Evolutionary conservation across 2,888 invertebrate species (phyloP).

Genomic region (Pediacus dermestoides): DNA sequence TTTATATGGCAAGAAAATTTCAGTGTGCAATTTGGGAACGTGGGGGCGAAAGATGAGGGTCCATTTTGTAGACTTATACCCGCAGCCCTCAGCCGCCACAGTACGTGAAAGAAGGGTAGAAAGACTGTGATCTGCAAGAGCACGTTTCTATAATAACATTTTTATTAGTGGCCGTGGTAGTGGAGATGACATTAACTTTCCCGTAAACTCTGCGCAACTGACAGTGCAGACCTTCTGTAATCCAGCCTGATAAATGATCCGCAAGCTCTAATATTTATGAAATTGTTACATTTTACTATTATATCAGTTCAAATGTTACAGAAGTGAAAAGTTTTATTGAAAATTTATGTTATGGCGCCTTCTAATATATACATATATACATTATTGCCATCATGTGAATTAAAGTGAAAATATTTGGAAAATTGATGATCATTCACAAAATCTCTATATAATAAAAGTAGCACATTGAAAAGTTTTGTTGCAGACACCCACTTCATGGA

Average conservation of each 20-base stretch:
- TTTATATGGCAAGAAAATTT: constrained; percentile 19
- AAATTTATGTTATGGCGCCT: too few species aligned
- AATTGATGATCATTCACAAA: too few species aligned
- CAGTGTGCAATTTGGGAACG: constrained; percentile 22
- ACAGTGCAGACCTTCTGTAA: constrained; percentile 40
- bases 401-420: too few species aligned
- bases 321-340: too few species aligned
- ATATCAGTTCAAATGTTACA: background rate
- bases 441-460: too few species aligned
- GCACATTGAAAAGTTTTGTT: too few species aligned
- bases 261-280: constrained; percentile 36
- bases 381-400: too few species aligned
- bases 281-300: constrained; percentile 38
- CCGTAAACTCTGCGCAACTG: constrained; percentile 40
- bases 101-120: constrained; percentile 24
- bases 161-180: constrained; percentile 45
- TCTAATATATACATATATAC: too few species aligned
- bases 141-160: constrained; percentile 48
- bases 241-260: constrained; percentile 41
- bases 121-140: constrained; percentile 29
- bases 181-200: constrained; percentile 46
- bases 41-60: constrained; percentile 21
- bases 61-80: constrained; percentile 18
- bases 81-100: constrained; percentile 4
- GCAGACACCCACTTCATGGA: too few species aligned